Conservation (phyloP, 2,113 vertebrate genomes). For the Synchiropus splendidus region DNA sequence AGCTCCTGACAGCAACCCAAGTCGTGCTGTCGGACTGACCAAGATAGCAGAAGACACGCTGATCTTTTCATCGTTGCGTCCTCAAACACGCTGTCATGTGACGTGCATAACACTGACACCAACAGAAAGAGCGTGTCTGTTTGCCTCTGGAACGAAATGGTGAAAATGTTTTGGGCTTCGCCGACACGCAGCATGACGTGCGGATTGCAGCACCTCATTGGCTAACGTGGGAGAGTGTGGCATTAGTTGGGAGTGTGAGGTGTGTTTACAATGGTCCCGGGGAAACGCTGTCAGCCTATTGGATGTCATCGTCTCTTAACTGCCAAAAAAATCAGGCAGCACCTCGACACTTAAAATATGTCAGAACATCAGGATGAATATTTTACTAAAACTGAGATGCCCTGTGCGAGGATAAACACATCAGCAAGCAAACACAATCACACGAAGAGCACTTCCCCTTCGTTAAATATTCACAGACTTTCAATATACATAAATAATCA, state of each 20-base stretch:
- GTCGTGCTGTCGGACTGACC: constrained; percentile 38
- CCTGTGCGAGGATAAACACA: constrained; percentile 60
- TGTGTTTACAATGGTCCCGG: constrained; percentile 48
- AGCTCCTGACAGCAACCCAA: constrained; percentile 58
- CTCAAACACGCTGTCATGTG: constrained; percentile 42
- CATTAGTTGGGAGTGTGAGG: constrained; percentile 46
- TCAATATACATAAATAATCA: constrained; percentile 75
- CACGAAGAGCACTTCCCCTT: constrained; percentile 55
- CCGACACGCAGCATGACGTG: constrained; percentile 6
- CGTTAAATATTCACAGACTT: constrained; percentile 64
- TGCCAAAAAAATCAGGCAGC: constrained; percentile 54
- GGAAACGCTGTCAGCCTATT: constrained; percentile 28
- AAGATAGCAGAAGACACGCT: constrained; percentile 54
- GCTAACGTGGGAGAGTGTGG: constrained; percentile 21
- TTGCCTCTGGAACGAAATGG: constrained; percentile 39
- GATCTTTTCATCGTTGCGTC: constrained; percentile 64
- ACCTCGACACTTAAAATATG: constrained; percentile 59
- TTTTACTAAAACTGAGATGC: constrained; percentile 59
- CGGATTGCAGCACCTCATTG: constrained; percentile 24
- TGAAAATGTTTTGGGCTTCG: constrained; percentile 35
- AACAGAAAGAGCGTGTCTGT: constrained; percentile 61
- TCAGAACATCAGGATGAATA: constrained; percentile 54
- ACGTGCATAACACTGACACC: constrained; percentile 54
- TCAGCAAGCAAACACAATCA: constrained; percentile 57
- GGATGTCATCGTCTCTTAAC: constrained; percentile 26